These are phyloP conservation scores for Struthidea cinerea DNA, from an alignment of 2,113 vertebrate species.

Conservation along the genomic window DNA sequence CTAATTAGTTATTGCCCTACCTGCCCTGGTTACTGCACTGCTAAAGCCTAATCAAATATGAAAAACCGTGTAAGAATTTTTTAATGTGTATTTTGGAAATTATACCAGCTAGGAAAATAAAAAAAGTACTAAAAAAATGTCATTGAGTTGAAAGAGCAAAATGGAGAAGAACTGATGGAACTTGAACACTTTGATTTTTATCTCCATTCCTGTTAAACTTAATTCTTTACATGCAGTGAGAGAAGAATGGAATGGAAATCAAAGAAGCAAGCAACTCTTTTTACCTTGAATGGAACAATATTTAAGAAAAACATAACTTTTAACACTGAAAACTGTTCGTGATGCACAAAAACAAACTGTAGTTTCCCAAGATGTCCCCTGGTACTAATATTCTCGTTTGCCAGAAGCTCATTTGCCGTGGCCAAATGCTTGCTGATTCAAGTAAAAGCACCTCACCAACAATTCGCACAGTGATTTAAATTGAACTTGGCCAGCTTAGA, in stretches of 20 bases:
- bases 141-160: background rate
- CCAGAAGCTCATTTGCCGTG: constrained; percentile 16
- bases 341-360: background rate
- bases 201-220: background rate
- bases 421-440: constrained; percentile 56
- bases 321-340: background rate
- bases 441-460: constrained; percentile 51
- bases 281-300: background rate
- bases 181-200: background rate
- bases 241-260: background rate
- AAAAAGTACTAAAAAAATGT: background rate
- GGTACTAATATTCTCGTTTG: constrained; percentile 10
- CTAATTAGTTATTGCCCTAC: background rate
- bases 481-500: constrained; percentile 21
- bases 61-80: background rate
- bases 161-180: background rate
- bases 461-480: constrained; percentile 53
- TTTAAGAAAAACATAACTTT: background rate
- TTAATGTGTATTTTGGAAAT: background rate
- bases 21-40: background rate
- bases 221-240: background rate
- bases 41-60: background rate
- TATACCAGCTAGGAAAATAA: background rate
- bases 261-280: background rate
- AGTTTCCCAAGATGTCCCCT: constrained; percentile 28